These are phyloP conservation scores for Galeruca laticollis DNA, from an alignment of 2,888 invertebrate genomes.

Conservation along the genomic window DNA sequence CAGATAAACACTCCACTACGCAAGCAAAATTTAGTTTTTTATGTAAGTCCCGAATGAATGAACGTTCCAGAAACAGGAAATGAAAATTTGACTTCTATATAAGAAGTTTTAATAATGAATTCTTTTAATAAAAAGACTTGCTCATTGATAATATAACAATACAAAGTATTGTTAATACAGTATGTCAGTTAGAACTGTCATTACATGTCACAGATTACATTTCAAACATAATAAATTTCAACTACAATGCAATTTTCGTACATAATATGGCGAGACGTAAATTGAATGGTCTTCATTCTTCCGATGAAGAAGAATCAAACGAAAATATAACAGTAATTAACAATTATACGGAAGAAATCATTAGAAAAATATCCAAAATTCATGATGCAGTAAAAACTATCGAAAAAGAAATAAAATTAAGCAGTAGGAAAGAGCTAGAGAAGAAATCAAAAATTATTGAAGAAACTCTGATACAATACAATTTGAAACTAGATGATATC, in stretches of 20 bases:
- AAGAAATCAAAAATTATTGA: slow-evolving; percentile 14
- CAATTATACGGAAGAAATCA: not conserved
- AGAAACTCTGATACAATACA: slow-evolving; percentile 22
- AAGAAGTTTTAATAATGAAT: not conserved
- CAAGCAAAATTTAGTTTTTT: not conserved
- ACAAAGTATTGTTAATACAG: no score
- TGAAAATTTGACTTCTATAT: not conserved
- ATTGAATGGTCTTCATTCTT: not conserved
- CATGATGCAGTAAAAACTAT: slow-evolving; percentile 1
- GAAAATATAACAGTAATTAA: not conserved
- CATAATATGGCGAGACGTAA: not conserved
- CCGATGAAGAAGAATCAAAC: not conserved
- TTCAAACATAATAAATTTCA: not conserved
- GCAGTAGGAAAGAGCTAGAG: not conserved
- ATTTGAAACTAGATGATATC: slow-evolving; percentile 13
- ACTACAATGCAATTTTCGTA: not conserved
- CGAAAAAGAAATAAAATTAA: slow-evolving; percentile 12
- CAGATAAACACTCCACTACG: slow-evolving; percentile 29
- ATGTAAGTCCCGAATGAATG: not conserved
- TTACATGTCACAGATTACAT: not conserved
- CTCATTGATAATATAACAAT: no score
- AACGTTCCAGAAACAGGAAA: not conserved
- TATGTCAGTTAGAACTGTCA: no score
- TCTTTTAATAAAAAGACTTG: no score
- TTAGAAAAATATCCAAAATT: slow-evolving; percentile 16